A percentile compares a stretch with the other conserved stretches of the same genome.
phyloP scores from a whole-genome alignment of 2,888 invertebrate genomes.

The Acrobasis repandana region DNA sequence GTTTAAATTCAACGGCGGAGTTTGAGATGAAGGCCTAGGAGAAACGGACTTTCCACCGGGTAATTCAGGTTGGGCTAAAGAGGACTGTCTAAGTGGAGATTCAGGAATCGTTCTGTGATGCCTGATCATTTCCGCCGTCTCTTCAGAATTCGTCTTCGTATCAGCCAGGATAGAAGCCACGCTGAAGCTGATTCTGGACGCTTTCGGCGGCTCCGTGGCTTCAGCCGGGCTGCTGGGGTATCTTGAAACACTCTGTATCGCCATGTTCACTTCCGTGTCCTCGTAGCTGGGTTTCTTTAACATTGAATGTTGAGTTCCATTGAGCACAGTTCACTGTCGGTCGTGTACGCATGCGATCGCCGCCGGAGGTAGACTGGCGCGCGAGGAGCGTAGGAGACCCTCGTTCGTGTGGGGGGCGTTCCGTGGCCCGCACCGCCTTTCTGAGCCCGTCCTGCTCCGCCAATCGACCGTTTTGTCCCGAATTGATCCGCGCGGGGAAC shows the following conservation, averaged over 20 bases:
- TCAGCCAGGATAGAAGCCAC: slow-evolving; percentile 94
- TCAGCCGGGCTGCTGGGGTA: slow-evolving; percentile 86
- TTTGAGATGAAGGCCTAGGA: slow-evolving; percentile 68
- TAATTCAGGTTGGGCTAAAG: slow-evolving; percentile 71
- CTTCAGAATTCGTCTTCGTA: slow-evolving; percentile 84
- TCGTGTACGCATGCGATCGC: slow-evolving; percentile 81
- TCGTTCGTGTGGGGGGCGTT: slow-evolving; percentile 51
- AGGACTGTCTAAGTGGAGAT: slow-evolving; percentile 74
- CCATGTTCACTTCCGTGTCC: slow-evolving; percentile 85
- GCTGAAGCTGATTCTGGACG: slow-evolving; percentile 90
- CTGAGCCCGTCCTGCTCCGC: slow-evolving; percentile 65
- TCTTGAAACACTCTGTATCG: slow-evolving; percentile 86
- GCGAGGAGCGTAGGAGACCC: slow-evolving; percentile 49
- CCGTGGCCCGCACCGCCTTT: slow-evolving; percentile 35
- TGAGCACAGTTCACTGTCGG: slow-evolving; percentile 73
- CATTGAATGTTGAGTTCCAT: slow-evolving; percentile 83
- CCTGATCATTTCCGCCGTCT: slow-evolving; percentile 74
- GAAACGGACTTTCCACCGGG: slow-evolving; percentile 70
- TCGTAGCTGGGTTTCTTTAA: slow-evolving; percentile 84
- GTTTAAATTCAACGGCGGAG: slow-evolving; percentile 75
- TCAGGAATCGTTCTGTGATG: slow-evolving; percentile 79
- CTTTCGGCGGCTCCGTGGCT: slow-evolving; percentile 84
- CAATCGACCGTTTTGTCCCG: slow-evolving; percentile 73
- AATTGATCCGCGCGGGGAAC: slow-evolving; percentile 76
- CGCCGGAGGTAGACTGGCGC: slow-evolving; percentile 78